phyloP scores from a whole-genome alignment of 2,888 invertebrate genomes.

The Hedychridium roseum region DNA sequence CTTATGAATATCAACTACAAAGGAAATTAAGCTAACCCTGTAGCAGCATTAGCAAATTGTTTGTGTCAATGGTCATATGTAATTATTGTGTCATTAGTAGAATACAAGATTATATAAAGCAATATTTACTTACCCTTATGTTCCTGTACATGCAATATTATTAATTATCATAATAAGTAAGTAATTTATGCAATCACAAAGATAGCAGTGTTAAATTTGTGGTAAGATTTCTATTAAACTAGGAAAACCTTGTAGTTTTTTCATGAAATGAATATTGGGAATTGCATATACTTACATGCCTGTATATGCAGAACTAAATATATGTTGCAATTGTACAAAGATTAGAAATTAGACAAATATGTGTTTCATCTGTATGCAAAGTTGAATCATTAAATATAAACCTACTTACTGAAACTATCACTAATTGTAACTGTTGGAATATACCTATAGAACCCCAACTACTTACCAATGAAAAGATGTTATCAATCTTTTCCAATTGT shows the following conservation, averaged over 20 bases:
- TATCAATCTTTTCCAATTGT: slow-evolving; percentile 13
- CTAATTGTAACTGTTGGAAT: slow-evolving; percentile 22
- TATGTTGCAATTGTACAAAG: slow-evolving; percentile 9
- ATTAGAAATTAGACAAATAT: slow-evolving; percentile 5
- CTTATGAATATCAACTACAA: not conserved
- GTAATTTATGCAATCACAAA: slow-evolving; percentile 1
- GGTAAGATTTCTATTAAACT: not conserved
- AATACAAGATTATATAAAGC: slow-evolving; percentile 25
- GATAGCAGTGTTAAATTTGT: not conserved
- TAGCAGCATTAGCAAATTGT: slow-evolving; percentile 16
- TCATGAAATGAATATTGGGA: not conserved
- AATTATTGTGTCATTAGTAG: slow-evolving; percentile 8
- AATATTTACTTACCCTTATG: slow-evolving; percentile 35
- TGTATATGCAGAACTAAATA: slow-evolving; percentile 11
- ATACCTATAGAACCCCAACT: slow-evolving; percentile 26
- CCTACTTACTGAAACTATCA: slow-evolving; percentile 9
- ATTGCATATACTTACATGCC: slow-evolving; percentile 16
- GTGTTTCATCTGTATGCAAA: slow-evolving; percentile 4
- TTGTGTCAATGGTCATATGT: slow-evolving; percentile 5
- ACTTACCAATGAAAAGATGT: slow-evolving; percentile 36
- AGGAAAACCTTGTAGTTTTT: not conserved
- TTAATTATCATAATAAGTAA: no score
- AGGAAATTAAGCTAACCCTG: slow-evolving; percentile 19
- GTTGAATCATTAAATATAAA: slow-evolving; percentile 1
- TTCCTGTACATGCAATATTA: slow-evolving; percentile 21